Conservation (phyloP, 2,888 invertebrate genomes). For the Rapana venosa region DNA sequence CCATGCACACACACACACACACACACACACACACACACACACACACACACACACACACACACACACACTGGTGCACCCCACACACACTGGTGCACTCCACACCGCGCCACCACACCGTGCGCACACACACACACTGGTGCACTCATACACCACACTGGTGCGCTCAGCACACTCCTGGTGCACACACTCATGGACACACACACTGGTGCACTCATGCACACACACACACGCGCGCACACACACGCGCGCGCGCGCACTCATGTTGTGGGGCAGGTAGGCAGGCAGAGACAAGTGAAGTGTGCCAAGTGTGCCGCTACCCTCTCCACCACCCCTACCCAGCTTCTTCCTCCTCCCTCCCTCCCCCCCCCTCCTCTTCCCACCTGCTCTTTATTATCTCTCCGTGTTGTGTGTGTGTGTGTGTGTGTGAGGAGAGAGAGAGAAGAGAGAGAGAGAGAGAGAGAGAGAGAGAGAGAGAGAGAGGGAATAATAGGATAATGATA, state of each 20-base stretch:
- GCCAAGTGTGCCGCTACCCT: too few species aligned
- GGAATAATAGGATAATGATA: background rate
- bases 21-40: background rate
- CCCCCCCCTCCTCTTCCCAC: background rate
- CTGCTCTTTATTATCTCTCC: background rate
- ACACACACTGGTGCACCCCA: background rate
- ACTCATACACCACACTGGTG: background rate
- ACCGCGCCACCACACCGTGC: too few species aligned
- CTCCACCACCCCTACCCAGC: background rate
- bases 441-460: constrained; percentile 4
- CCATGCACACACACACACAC: background rate
- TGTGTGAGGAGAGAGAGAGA: background rate
- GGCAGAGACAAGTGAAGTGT: too few species aligned
- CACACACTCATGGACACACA: too few species aligned
- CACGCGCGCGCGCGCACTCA: too few species aligned
- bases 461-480: constrained; percentile 35
- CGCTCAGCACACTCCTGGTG: too few species aligned
- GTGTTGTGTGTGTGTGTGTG: background rate
- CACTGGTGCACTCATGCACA: too few species aligned
- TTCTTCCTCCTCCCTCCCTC: background rate
- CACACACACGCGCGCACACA: too few species aligned
- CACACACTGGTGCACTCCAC: background rate
- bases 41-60: background rate
- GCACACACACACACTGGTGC: background rate
- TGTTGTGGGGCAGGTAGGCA: too few species aligned